A percentile compares a stretch with the other conserved stretches of the same genome.
Evolutionary conservation across 2,113 vertebrate species (phyloP).

Genomic region (Laterallus jamaicensis): DNA sequence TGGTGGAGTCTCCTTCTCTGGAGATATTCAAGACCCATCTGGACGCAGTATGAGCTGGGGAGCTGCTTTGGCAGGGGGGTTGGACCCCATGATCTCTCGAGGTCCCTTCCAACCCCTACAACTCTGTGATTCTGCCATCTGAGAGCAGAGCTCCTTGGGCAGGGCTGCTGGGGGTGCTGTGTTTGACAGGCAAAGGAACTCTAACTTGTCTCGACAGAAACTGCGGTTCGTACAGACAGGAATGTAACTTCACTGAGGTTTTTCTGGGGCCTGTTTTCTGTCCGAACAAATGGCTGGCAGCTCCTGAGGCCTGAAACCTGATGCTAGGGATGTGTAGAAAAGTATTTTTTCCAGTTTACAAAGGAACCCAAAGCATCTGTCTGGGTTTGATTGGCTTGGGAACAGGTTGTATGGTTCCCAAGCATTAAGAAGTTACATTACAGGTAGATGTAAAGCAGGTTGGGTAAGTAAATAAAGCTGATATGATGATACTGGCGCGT

Average conservation of each 20-base stretch:
- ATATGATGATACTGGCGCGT: accelerated
- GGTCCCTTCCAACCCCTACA: too few species aligned
- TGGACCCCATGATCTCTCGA: too few species aligned
- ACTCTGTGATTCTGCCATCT: background rate
- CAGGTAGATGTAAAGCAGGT: background rate
- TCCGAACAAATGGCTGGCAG: background rate
- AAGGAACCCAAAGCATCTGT: background rate
- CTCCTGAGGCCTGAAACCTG: background rate
- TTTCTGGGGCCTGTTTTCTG: background rate
- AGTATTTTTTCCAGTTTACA: background rate
- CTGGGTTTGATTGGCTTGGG: background rate
- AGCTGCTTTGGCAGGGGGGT: too few species aligned
- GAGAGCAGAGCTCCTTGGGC: background rate
- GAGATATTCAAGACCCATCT: too few species aligned
- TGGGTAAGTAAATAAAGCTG: background rate
- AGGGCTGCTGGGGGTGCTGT: background rate
- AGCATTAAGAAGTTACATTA: background rate
- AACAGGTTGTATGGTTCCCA: background rate
- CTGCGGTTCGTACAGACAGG: background rate
- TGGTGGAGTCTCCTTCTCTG: too few species aligned
- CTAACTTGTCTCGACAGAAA: background rate
- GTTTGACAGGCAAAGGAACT: background rate
- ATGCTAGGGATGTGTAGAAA: background rate
- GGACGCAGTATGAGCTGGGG: too few species aligned
- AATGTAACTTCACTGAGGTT: background rate